These are phyloP conservation scores for Drosophila borealis DNA, from an alignment of 2,888 invertebrate genomes.

Conservation along the genomic window DNA sequence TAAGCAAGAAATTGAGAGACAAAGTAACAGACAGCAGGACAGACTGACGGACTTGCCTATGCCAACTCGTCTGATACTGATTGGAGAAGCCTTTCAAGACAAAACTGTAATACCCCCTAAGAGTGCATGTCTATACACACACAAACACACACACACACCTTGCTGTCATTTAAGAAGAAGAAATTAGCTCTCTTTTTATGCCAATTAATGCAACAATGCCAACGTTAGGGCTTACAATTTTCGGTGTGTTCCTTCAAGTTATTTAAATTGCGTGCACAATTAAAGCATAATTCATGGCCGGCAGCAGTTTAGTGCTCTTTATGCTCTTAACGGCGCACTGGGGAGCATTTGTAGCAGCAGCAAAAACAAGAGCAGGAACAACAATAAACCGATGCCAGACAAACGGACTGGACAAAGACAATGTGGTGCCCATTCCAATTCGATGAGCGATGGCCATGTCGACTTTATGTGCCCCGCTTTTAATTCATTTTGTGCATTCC, in stretches of 20 bases:
- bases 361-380: slow-evolving; percentile 27
- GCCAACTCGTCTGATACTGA: no score
- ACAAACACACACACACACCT: no score
- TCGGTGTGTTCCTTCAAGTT: slow-evolving; percentile 22
- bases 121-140: no score
- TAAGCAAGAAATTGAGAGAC: no score
- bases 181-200: no score
- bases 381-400: slow-evolving; percentile 28
- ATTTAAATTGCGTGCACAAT: slow-evolving; percentile 65
- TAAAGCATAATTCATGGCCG: slow-evolving; percentile 79
- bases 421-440: slow-evolving; percentile 37
- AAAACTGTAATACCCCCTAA: no score
- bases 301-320: slow-evolving; percentile 77
- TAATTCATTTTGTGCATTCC: slow-evolving; percentile 66
- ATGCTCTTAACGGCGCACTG: slow-evolving; percentile 73
- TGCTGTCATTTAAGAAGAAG: no score
- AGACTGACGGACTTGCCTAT: no score
- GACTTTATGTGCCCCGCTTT: slow-evolving; percentile 63
- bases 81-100: no score
- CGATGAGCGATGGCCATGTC: slow-evolving; percentile 66
- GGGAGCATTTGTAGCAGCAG: slow-evolving; percentile 72
- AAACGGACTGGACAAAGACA: slow-evolving; percentile 27
- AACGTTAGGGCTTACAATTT: slow-evolving; percentile 25
- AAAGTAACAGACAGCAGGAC: no score
- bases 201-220: not conserved